A percentile compares a stretch with the other conserved stretches of the same genome.
phyloP scores from a whole-genome alignment of 2,888 invertebrate species.

The Drosophila seclusa region DNA sequence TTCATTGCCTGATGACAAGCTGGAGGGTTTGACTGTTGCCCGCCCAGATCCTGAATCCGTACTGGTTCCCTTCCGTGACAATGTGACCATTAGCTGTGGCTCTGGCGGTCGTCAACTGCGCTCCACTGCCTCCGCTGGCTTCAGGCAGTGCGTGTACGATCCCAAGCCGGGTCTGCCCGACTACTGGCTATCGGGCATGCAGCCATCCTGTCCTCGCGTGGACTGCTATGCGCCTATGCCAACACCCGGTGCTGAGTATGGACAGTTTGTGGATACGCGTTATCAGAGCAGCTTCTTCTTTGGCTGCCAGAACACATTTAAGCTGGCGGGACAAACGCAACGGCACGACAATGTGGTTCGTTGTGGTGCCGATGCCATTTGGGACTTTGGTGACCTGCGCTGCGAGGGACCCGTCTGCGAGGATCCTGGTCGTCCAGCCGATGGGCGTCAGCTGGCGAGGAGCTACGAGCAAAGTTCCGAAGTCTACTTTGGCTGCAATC shows the following conservation, averaged over 20 bases:
- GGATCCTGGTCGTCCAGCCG: conserved; percentile 97
- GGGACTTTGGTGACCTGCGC: conserved; percentile 97
- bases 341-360: conserved; percentile 96
- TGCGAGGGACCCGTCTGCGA: conserved; percentile 99
- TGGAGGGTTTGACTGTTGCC: conserved; percentile 92
- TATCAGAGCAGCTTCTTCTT: conserved; percentile 98
- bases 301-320: conserved; percentile 98
- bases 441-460: conserved; percentile 93
- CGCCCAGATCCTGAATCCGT: conserved; percentile 93
- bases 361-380: conserved; percentile 96
- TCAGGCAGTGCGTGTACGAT: conserved; percentile 98
- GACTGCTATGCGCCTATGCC: conserved; percentile 97
- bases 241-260: conserved; percentile 97
- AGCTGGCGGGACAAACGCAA: conserved; percentile 95
- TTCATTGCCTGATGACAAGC: conserved; percentile 94
- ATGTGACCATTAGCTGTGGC: conserved; percentile 93
- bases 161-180: conserved; percentile 95
- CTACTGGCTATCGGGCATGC: conserved; percentile 95
- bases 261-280: conserved; percentile 93
- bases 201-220: conserved; percentile 94
- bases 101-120: conserved; percentile 91
- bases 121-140: conserved; percentile 92
- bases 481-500: conserved; percentile 94
- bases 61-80: conserved; percentile 94
- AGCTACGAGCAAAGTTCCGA: conserved; percentile 96